Evolutionary conservation across 2,888 invertebrate genomes (phyloP).

Genomic region (Nymphalis urticae): DNA sequence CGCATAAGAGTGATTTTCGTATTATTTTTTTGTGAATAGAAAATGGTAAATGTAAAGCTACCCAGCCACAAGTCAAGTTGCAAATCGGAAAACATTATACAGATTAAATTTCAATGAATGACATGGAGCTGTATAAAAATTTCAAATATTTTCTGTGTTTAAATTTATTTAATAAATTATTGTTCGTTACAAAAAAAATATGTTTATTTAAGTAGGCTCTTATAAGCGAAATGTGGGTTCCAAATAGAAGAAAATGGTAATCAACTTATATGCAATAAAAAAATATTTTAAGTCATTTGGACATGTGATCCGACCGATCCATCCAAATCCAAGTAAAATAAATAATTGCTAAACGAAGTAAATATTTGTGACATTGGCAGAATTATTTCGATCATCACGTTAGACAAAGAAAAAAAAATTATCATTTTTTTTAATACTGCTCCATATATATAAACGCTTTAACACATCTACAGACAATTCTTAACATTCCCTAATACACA

Average conservation of each 20-base stretch:
- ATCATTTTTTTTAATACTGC: slow-evolving; percentile 35
- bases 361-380: too few species aligned
- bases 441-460: slow-evolving; percentile 42
- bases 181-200: too few species aligned
- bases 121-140: slow-evolving; percentile 46
- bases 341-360: too few species aligned
- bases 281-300: too few species aligned
- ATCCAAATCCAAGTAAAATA: too few species aligned
- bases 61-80: slow-evolving; percentile 67
- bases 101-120: slow-evolving; percentile 61
- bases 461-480: slow-evolving; percentile 47
- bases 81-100: slow-evolving; percentile 70
- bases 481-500: slow-evolving; percentile 21
- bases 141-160: neutral
- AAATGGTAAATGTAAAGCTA: slow-evolving; percentile 48
- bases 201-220: neutral
- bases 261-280: too few species aligned
- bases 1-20: slow-evolving; percentile 41
- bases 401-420: neutral
- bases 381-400: too few species aligned
- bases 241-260: too few species aligned
- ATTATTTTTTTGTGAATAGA: slow-evolving; percentile 28
- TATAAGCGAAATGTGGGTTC: too few species aligned
- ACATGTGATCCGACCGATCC: too few species aligned
- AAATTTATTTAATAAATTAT: neutral